Conservation (phyloP, 2,888 invertebrate species). For the Agrochola lota region DNA sequence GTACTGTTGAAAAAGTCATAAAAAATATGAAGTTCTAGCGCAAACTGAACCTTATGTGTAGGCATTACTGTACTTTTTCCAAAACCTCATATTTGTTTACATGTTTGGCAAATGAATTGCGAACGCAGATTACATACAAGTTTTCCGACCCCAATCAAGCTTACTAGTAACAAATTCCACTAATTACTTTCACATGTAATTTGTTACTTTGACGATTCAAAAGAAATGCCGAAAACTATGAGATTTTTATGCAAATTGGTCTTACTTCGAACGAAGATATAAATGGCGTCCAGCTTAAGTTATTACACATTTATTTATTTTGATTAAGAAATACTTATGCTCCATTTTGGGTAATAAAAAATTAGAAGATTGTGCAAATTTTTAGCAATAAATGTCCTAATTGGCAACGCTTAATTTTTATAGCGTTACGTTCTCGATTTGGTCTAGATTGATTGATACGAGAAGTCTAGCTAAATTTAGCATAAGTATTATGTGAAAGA, state of each 20-base stretch:
- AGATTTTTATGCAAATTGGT: slow-evolving; percentile 38
- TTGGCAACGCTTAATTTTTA: slow-evolving; percentile 27
- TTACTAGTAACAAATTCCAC: slow-evolving; percentile 11
- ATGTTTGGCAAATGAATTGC: too few species aligned
- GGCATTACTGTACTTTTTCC: too few species aligned
- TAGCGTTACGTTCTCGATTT: slow-evolving; percentile 7
- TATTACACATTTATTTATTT: not conserved
- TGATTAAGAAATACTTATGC: slow-evolving; percentile 27
- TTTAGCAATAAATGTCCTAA: slow-evolving; percentile 26
- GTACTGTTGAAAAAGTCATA: too few species aligned
- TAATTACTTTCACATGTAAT: slow-evolving; percentile 35
- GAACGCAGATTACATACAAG: not conserved
- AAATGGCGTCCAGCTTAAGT: slow-evolving; percentile 4
- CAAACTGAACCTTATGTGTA: too few species aligned
- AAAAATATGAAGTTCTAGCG: too few species aligned
- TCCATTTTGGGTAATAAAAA: slow-evolving; percentile 25
- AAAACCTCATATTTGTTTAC: too few species aligned
- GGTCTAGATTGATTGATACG: slow-evolving; percentile 16
- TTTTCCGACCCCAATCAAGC: slow-evolving; percentile 11
- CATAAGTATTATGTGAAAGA: not conserved
- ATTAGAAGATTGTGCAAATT: slow-evolving; percentile 30
- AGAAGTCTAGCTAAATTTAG: not conserved
- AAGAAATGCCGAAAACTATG: slow-evolving; percentile 15
- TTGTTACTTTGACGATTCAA: slow-evolving; percentile 14
- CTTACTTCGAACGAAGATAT: not conserved